phyloP scores from a whole-genome alignment of 2,113 vertebrate species.

The Myiagra hebetior region DNA sequence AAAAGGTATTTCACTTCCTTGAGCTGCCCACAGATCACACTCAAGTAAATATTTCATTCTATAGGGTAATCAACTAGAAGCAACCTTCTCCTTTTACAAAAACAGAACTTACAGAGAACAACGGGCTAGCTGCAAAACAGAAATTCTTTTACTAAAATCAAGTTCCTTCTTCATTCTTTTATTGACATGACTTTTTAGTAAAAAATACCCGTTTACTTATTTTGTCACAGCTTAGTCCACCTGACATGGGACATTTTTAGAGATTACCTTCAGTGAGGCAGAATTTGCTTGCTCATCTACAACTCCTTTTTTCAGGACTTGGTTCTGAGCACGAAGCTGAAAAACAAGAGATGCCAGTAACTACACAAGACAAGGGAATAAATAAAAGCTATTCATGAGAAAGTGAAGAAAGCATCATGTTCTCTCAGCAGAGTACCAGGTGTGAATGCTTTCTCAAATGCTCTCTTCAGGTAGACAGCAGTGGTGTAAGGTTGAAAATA shows the following conservation, averaged over 20 bases:
- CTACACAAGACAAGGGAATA: background rate
- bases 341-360: slow-evolving; percentile 40
- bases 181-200: background rate
- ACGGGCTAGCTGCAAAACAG: background rate
- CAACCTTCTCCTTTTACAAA: background rate
- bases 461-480: background rate
- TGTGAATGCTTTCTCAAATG: background rate
- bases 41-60: background rate
- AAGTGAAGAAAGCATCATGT: background rate
- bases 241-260: background rate
- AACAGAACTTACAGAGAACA: background rate
- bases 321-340: slow-evolving; percentile 97
- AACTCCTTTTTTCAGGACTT: slow-evolving; percentile 96
- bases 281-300: slow-evolving; percentile 95
- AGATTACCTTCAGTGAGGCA: slow-evolving; percentile 85
- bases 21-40: background rate
- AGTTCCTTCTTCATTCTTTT: background rate
- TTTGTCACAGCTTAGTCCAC: background rate
- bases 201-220: background rate
- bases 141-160: background rate
- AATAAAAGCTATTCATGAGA: background rate
- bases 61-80: background rate
- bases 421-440: background rate
- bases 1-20: background rate
- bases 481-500: background rate